phyloP scores from a whole-genome alignment of 2,113 vertebrate genomes.

The Gadus chalcogrammus region DNA sequence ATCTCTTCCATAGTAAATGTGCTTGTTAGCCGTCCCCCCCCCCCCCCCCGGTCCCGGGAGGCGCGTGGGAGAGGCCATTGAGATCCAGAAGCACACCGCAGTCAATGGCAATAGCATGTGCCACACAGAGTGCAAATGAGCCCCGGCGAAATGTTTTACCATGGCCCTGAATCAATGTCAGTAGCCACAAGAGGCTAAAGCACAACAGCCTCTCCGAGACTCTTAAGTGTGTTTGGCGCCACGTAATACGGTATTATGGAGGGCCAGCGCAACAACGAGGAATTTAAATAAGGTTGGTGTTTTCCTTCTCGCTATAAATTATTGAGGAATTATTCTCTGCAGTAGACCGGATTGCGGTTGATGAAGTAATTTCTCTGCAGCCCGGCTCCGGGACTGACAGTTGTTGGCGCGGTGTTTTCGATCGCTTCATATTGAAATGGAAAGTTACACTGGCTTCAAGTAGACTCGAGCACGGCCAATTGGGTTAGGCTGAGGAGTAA shows the following conservation, averaged over 20 bases:
- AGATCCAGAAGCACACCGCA: constrained; percentile 62
- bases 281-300: too few species aligned
- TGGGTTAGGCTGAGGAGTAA: not conserved
- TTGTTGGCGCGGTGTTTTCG: too few species aligned
- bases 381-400: too few species aligned
- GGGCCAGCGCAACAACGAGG: too few species aligned
- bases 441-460: too few species aligned
- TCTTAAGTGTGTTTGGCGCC: not conserved
- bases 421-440: too few species aligned
- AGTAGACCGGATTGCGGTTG: too few species aligned
- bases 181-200: constrained; percentile 48
- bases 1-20: constrained; percentile 64
- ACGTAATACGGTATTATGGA: constrained; percentile 34
- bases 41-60: constrained; percentile 53
- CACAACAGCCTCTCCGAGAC: constrained; percentile 29
- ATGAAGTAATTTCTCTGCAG: too few species aligned
- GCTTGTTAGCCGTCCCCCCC: constrained; percentile 65
- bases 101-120: constrained; percentile 69
- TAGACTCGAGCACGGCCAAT: not conserved
- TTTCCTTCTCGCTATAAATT: too few species aligned
- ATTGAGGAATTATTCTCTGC: too few species aligned
- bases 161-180: constrained; percentile 57
- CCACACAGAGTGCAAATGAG: constrained; percentile 71
- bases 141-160: constrained; percentile 55
- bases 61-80: constrained; percentile 58